phyloP scores from a whole-genome alignment of 2,113 vertebrate species.

The Pantherophis guttatus region DNA sequence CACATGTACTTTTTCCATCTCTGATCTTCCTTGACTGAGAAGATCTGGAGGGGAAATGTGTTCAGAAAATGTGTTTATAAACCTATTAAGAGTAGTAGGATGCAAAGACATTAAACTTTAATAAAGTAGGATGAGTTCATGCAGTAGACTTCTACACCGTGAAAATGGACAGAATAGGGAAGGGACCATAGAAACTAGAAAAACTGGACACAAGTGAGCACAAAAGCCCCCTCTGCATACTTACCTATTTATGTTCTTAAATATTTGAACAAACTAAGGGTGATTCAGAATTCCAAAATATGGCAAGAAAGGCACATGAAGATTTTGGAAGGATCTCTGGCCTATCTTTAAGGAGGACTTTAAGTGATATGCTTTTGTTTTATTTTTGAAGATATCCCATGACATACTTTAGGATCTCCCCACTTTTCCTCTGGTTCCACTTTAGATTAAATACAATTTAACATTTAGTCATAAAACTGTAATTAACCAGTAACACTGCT shows the following conservation, averaged over 20 bases:
- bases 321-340: background rate
- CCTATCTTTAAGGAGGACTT: background rate
- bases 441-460: background rate
- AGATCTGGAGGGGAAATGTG: background rate
- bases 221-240: background rate
- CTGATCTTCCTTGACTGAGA: background rate
- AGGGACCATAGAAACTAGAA: background rate
- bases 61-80: background rate
- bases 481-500: background rate
- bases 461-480: background rate
- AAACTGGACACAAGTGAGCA: background rate
- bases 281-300: background rate
- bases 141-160: background rate
- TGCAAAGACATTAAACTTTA: background rate
- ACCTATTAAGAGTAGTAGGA: background rate
- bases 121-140: background rate
- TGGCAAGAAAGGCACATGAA: background rate
- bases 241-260: background rate
- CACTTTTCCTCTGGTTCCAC: background rate
- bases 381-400: background rate
- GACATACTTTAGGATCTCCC: background rate
- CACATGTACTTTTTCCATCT: background rate
- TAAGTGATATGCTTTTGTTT: background rate
- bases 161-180: background rate
- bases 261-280: background rate